These are phyloP conservation scores for Pterois miles DNA, from an alignment of 2,797 vertebrate genomes.

Conservation along the genomic window DNA sequence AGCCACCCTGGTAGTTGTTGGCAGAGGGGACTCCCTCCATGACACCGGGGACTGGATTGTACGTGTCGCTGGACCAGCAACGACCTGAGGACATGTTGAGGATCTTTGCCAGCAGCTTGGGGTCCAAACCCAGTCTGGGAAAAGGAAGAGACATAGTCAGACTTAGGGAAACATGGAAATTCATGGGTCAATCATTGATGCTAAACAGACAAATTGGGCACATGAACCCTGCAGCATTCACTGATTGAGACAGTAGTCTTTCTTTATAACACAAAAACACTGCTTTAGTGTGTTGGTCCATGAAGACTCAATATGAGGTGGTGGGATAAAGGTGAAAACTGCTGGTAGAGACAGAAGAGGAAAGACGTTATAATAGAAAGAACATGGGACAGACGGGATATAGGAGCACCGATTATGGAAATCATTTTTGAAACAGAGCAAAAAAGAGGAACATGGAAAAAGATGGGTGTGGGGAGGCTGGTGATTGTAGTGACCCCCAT, in stretches of 20 bases:
- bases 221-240: neutral
- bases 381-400: slow-evolving; percentile 1
- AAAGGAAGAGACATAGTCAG: slow-evolving; percentile 70
- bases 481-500: slow-evolving; percentile 68
- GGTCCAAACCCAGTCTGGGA: slow-evolving; percentile 94
- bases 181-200: neutral
- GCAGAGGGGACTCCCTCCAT: slow-evolving; percentile 94
- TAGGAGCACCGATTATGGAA: slow-evolving; percentile 20
- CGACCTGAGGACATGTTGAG: slow-evolving; percentile 96
- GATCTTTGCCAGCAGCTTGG: slow-evolving; percentile 92
- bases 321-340: neutral
- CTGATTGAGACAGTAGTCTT: neutral
- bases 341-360: neutral
- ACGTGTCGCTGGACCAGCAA: slow-evolving; percentile 95
- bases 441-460: slow-evolving; percentile 38
- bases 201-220: neutral
- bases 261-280: neutral
- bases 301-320: neutral
- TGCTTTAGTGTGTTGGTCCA: neutral
- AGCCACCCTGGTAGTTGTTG: slow-evolving; percentile 97
- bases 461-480: slow-evolving; percentile 48
- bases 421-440: slow-evolving; percentile 30
- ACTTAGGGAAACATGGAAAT: neutral
- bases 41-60: slow-evolving; percentile 94
- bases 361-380: neutral